Conservation (phyloP, 2,888 invertebrate genomes). For the Lasioglossum figueresi region DNA sequence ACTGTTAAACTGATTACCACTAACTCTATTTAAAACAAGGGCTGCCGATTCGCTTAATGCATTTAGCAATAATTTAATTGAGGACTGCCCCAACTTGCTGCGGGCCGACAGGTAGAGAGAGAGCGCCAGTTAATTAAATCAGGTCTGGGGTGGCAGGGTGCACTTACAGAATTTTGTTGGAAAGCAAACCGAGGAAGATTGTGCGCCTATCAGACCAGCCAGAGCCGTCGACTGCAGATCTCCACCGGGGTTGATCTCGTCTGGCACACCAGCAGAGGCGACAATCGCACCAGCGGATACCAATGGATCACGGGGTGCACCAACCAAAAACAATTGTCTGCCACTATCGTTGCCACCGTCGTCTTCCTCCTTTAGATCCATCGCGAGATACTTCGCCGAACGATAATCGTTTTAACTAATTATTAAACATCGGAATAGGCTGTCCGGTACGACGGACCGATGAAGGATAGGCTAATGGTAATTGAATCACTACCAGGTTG, state of each 20-base stretch:
- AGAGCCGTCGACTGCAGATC: conserved; percentile 81
- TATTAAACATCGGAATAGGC: conserved; percentile 35
- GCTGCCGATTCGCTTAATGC: conserved; percentile 81
- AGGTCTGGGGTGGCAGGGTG: conserved; percentile 70
- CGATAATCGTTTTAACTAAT: conserved; percentile 48
- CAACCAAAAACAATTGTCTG: conserved; percentile 80
- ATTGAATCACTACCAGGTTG: conserved; percentile 73
- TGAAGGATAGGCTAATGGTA: conserved; percentile 68
- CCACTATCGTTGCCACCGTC: conserved; percentile 74
- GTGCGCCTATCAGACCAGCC: conserved; percentile 81
- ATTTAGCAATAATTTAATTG: conserved; percentile 84
- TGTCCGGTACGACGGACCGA: conserved; percentile 36
- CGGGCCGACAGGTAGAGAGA: conserved; percentile 69
- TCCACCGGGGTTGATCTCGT: conserved; percentile 76
- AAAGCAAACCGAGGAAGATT: conserved; percentile 83
- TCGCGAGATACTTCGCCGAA: conserved; percentile 45
- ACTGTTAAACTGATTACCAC: conserved; percentile 80
- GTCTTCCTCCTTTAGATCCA: conserved; percentile 82
- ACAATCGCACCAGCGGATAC: conserved; percentile 81
- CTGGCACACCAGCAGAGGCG: conserved; percentile 69
- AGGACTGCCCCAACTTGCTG: conserved; percentile 76
- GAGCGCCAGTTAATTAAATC: conserved; percentile 79
- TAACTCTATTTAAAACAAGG: conserved; percentile 81
- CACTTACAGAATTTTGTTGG: conserved; percentile 83
- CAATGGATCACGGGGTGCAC: conserved; percentile 80